Evolutionary conservation across 2,113 vertebrate genomes (phyloP).

Genomic region (Telmatochromis brichardi): DNA sequence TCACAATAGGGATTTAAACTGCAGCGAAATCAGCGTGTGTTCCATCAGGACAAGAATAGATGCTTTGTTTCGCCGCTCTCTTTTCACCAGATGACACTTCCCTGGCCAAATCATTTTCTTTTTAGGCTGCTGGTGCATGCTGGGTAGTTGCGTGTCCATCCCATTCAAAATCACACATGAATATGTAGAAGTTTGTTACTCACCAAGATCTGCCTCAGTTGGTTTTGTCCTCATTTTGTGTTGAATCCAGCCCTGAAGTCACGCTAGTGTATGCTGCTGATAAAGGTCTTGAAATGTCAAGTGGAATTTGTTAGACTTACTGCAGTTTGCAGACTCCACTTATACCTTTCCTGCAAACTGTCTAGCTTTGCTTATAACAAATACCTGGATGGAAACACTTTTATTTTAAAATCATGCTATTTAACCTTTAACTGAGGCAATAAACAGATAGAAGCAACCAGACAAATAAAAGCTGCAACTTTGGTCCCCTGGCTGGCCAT

Average conservation of each 20-base stretch:
- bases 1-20: constrained; percentile 18
- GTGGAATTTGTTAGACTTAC: not conserved
- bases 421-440: not conserved
- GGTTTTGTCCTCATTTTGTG: not conserved
- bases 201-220: not conserved
- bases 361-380: not conserved
- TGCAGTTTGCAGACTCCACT: not conserved
- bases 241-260: not conserved
- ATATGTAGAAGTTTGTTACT: constrained; percentile 8
- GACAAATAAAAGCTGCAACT: not conserved
- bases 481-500: not conserved
- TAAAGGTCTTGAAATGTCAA: constrained; percentile 7
- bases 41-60: constrained; percentile 30
- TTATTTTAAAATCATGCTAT: not conserved
- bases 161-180: not conserved
- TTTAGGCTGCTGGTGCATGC: not conserved
- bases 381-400: not conserved
- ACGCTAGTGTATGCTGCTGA: not conserved
- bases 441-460: not conserved
- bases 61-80: not conserved
- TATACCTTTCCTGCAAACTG: not conserved
- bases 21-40: constrained; percentile 29
- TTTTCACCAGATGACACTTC: not conserved
- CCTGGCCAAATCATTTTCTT: not conserved
- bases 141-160: not conserved